phyloP scores from a whole-genome alignment of 2,797 vertebrate species.

The Chelon labrosus region DNA sequence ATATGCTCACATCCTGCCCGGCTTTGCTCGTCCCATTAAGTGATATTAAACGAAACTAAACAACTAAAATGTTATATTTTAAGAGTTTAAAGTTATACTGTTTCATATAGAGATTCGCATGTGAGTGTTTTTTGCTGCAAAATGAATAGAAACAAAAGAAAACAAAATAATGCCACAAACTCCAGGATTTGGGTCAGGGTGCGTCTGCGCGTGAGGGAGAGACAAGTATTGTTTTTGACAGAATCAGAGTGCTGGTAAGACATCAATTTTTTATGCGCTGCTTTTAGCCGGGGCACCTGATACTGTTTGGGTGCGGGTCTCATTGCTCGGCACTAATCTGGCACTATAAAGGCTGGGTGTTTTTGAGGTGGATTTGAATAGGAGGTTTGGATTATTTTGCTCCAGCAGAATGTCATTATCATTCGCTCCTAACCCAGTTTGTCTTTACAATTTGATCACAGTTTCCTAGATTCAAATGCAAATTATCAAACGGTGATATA shows the following conservation, averaged over 20 bases:
- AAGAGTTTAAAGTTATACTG: too few species aligned
- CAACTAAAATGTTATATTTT: too few species aligned
- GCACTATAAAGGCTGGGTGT: not conserved
- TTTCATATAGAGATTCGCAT: too few species aligned
- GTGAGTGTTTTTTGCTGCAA: not conserved
- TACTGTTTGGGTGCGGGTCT: slow-evolving; percentile 18
- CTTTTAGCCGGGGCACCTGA: slow-evolving; percentile 19
- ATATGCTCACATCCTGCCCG: slow-evolving; percentile 11
- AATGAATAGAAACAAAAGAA: slow-evolving; percentile 1
- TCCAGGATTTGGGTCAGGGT: slow-evolving; percentile 48
- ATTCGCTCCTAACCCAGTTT: not conserved
- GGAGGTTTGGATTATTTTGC: not conserved
- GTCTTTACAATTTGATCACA: not conserved
- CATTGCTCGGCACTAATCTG: slow-evolving; percentile 10
- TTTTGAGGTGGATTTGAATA: not conserved
- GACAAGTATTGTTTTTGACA: slow-evolving; percentile 42
- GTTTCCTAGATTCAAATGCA: not conserved
- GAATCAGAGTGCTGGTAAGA: slow-evolving; percentile 14
- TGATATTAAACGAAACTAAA: not conserved
- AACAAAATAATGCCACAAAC: slow-evolving; percentile 18
- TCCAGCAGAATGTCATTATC: not conserved
- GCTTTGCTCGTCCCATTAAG: not conserved
- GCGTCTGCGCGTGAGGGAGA: slow-evolving; percentile 16
- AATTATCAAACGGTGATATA: not conserved
- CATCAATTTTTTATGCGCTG: slow-evolving; percentile 58